Base-by-base conservation (phyloP, 2,888 invertebrate species). In the Thecocarcelia acutangulata region DNA sequence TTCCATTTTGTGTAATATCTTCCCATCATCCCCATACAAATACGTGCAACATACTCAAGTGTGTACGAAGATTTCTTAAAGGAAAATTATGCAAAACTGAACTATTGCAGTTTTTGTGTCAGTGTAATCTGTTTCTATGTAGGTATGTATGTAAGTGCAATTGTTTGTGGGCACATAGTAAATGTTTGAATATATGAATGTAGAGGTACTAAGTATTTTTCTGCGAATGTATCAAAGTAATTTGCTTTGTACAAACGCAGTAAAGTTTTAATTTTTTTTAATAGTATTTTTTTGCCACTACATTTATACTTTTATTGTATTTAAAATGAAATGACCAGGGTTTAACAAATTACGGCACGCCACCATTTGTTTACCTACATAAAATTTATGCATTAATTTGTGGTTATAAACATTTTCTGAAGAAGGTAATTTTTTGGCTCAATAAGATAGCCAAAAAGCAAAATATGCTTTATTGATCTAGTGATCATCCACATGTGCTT, bases 31-130 rank as follows among this genome's bases (percentile, higher is more conserved):
- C 33, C 33, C 1, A 33, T 33, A 33, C 56, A 63, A 46, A 54
- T 17, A 56, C 33, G 19, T 37, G 6, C 19, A 56, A 48, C 24
- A 40, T 59, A 24, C 3, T 40, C 11, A 17, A 33, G 33, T 28
- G 3, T 56, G 40, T 54, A 17, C 58, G 46, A 1, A 37, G 37
- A 46, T 33, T n/a, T 64, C n/a, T 19, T 9, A 33, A 42, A 56
- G 6, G 21, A 59, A 59, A 28, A 33, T 2, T 70, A 80, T 70
- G 75, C 64, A 80, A 74, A 63, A 74, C 42, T 64, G 48, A 64
- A 72, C 42, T 66, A 76, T 54, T 80, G 80, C 80, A 80, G 72
- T 80, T 37, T 59, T 24, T 58, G 58, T 24, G 15, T 8, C 11
- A 28, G 17, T 50, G 12, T 15, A 46, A 8, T 33, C 0, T n/a